Base-by-base conservation (phyloP, 1,140 invertebrate genomes). In the Procambarus virginalis region DNA sequence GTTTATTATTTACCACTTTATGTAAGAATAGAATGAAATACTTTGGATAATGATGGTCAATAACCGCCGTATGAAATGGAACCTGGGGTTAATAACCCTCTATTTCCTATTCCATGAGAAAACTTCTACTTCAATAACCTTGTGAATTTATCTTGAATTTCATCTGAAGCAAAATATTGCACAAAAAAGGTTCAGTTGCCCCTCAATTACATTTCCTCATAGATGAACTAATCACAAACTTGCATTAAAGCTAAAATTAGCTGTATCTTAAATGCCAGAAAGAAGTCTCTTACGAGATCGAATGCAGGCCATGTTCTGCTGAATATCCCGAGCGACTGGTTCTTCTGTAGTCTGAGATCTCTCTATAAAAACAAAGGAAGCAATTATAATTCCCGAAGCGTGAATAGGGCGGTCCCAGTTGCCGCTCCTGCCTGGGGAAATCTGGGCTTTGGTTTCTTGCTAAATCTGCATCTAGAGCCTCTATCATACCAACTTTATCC, bases 341-440 rank as follows among this genome's bases (percentile, higher is more conserved):
- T 73, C 68, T 73, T 73, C 6, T 34, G 68, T 5, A 3, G 20
- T 20, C 68, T 73, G n/a, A 14, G n/a, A 34, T n/a, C 68, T 8
- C 68, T 73, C 5, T 73, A 73, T 34, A 73, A 73, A 73, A 73
- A 73, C 68, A 73, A 10, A 73, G 68, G 68, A 73, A 73, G n/a
- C 6, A 73, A 73, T 73, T 73, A 73, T 73, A 73, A 73, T 73
- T 73, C 68, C 68, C n/a, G n/a, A 73, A 34, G 68, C 22, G 34
- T 73, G 68, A 34, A 73, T 73, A 73, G 34, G 68, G 68, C 68
- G n/a, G n/a, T 73, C n/a, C 6, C 68, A 20, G n/a, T 73, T 73
- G 68, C 68, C 68, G 10, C 68, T 73, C 22, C 68, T 73, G 2
- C n/a, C 2, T 73, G 22, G 68, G 68, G 5, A 22, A 73, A 34